Percentiles rank a stretch among this genome's conserved stretches.
phyloP scores from a whole-genome alignment of 2,888 invertebrate genomes.

The Amblyjoppa proteus region DNA sequence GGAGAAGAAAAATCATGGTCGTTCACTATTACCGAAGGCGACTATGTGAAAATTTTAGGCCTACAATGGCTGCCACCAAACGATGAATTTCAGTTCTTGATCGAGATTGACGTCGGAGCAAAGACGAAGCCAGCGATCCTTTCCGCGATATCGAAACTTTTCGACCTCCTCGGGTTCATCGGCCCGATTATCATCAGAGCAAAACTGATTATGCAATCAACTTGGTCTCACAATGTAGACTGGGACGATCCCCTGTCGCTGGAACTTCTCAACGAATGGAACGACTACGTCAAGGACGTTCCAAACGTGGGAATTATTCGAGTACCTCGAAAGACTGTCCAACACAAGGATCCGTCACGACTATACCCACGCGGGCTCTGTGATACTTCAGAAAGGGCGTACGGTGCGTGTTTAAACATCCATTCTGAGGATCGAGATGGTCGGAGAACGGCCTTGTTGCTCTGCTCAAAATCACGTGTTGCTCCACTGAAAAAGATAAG shows the following conservation, averaged over 20 bases:
- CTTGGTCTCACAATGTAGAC: slow-evolving; percentile 64
- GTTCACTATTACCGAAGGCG: too few species aligned
- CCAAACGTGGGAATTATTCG: neutral
- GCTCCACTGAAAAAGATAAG: neutral
- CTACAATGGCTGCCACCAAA: too few species aligned
- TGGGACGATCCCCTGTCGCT: slow-evolving; percentile 72
- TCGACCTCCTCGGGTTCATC: slow-evolving; percentile 71
- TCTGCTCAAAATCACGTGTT: slow-evolving; percentile 7
- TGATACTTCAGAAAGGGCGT: slow-evolving; percentile 11
- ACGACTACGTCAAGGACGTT: slow-evolving; percentile 35
- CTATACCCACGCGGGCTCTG: slow-evolving; percentile 19
- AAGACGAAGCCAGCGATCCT: slow-evolving; percentile 67
- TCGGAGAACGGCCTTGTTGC: neutral
- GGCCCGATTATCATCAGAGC: slow-evolving; percentile 70
- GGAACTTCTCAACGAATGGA: slow-evolving; percentile 41
- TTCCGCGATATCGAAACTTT: slow-evolving; percentile 53
- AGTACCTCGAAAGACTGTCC: neutral
- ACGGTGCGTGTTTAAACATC: neutral
- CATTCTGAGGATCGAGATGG: neutral
- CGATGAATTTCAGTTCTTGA: too few species aligned
- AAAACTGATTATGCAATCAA: slow-evolving; percentile 63
- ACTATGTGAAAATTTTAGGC: too few species aligned
- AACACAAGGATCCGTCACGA: slow-evolving; percentile 7
- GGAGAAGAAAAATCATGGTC: neutral
- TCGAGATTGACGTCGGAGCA: too few species aligned